Evolutionary conservation across 1,140 invertebrate genomes (phyloP), one percentile per base, ranked within the genome.

Genomic region (Neodiprion lecontei): DNA sequence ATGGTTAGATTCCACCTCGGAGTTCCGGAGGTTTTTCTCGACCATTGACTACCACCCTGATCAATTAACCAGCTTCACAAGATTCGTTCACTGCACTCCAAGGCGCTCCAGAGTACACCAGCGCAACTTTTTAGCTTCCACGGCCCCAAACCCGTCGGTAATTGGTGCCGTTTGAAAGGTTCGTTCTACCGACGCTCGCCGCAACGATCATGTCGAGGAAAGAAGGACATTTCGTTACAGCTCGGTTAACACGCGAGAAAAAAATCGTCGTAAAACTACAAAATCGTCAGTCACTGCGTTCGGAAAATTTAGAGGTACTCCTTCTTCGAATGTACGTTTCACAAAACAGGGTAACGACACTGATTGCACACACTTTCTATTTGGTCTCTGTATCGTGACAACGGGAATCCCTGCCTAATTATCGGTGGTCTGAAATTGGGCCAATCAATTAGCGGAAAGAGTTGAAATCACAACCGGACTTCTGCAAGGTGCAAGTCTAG

Each of bases 181-280:
- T n/a, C 53, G 53, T 61, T 61, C 53, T 61, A 61, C 53, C 53
- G 53, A 61, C 53, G 53, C 53, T 61, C 53, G 53, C 53, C n/a
- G 53, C 28, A 40, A 40, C 53, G 53, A 9, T 61, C 53, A 61
- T 61, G 53, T 61, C n/a, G 11, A 61, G 11, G 8, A 9, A 17
- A 61, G 7, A 17, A 61, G 53, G 53, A 14, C 53, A 61, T 40
- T 40, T 40, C 28, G 28, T 4, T 40, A 40, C 28, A 40, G 28
- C 5, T 40, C 28, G 28, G 28, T 40, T 61, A 61, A 61, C 9
- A 61, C 53, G 11, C 53, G 53, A 61, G 9, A 14, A 61, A 61
- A 61, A 40, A 61, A 61, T 8, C 9, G 5, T 14, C 53, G 28
- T 40, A 40, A 40, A 40, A 40, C 28, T 4, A 40, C 5, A 40